Conservation (phyloP, 2,888 invertebrate genomes). For the Tryphoninae sp. region DNA sequence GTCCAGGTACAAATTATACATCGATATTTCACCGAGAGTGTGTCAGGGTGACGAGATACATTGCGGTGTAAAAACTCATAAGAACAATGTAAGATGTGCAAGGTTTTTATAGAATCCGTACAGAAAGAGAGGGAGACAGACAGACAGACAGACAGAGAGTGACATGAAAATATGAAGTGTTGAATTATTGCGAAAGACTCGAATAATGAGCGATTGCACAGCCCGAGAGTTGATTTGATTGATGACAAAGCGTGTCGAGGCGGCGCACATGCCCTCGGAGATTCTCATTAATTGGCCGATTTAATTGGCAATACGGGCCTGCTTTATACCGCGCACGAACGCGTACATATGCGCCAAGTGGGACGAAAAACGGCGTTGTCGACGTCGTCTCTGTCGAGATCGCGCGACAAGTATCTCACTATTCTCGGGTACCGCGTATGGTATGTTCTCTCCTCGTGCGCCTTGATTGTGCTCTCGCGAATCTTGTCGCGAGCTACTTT, state of each 20-base stretch:
- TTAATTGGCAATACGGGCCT: constrained; percentile 53
- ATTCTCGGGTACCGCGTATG: background rate
- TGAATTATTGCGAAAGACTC: constrained; percentile 22
- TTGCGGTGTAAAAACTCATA: background rate
- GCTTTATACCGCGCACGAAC: background rate
- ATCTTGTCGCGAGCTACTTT: constrained; percentile 17
- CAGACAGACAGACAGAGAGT: background rate
- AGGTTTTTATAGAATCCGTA: background rate
- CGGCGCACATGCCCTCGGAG: constrained; percentile 24
- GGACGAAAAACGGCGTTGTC: constrained; percentile 12
- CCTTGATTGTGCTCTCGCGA: constrained; percentile 22
- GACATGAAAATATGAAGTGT: constrained; percentile 10
- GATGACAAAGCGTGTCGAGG: constrained; percentile 37
- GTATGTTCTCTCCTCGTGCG: background rate
- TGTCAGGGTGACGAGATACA: constrained; percentile 27
- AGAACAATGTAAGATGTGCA: too few species aligned
- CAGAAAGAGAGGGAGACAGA: background rate
- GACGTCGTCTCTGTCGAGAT: background rate
- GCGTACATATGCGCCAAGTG: constrained; percentile 1
- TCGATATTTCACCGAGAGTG: background rate
- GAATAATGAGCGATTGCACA: constrained; percentile 48
- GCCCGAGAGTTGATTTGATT: constrained; percentile 45
- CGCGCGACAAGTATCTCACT: background rate
- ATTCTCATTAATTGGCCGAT: constrained; percentile 56
- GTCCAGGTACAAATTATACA: too few species aligned